Evolutionary conservation across 2,888 invertebrate genomes (phyloP), one percentile per base, ranked within the genome.

Genomic region (Plusia festucae): DNA sequence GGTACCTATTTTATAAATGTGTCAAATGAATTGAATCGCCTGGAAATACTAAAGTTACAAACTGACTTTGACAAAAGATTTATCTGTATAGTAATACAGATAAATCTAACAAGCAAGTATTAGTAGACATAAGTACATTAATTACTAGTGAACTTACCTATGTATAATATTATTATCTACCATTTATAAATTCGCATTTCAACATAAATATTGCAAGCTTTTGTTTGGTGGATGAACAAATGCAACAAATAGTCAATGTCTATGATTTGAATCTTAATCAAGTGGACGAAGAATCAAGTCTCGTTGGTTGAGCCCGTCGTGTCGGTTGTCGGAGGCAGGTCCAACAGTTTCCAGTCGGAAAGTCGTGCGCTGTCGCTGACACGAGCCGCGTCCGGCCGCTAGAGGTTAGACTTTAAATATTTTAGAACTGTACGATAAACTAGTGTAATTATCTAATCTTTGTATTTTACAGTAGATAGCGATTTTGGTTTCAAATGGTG

Each of bases 261-360:
- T 61, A n/a, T 7, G 20, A 53, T 68, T 77, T 56, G 60, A 78
- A 63, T 70, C 58, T 78, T 68, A 78, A 77, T 74, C 58, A 74
- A 65, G 60, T 67, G 64, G 61, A 59, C 18, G 44, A 73, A 79
- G 78, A 68, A 64, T 70, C 74, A 68, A 59, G 65, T 75, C 60
- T 70, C 73, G 80, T 72, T 70, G 78, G 78, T 59, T 68, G 78
- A 16, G 57, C 72, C 58, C 73, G 63, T 60, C 78, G 70, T 73
- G 63, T 63, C 78, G 70, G 70, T 72, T 81, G 82, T 76, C 70
- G 68, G 57, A 27, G 55, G 69, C 78, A 79, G 70, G 57, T 65
- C 40, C 69, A 73, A 78, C 80, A 68, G 81, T 84, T 85, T 85
- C 85, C 86, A 85, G 79, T 83, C 65, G 75, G 73, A 76, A 82